Conservation (phyloP, 35 echinoderm and acorn worm genomes). For the Heliocidaris erythrogramma region DNA sequence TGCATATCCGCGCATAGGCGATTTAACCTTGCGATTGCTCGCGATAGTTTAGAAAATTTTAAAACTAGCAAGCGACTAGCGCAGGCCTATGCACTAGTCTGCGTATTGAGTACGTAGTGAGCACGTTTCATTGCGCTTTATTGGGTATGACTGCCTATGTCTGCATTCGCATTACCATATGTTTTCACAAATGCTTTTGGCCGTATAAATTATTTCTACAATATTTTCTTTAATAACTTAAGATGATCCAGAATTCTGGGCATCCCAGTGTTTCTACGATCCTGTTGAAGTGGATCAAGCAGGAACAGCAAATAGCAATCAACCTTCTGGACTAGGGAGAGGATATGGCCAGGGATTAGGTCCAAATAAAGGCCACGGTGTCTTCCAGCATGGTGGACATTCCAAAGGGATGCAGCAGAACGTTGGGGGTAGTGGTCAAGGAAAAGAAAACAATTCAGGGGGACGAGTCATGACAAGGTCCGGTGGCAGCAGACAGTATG, state of each 20-base stretch:
- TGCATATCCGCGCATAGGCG: no score
- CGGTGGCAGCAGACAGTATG: background rate
- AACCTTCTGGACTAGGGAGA: background rate
- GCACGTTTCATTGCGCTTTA: no score
- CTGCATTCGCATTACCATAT: no score
- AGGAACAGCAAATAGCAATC: background rate
- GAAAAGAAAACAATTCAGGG: background rate
- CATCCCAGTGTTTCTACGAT: background rate
- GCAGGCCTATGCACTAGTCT: no score
- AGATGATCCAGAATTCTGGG: slow-evolving; percentile 47
- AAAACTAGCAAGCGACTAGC: no score
- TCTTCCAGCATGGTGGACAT: slow-evolving; percentile 12
- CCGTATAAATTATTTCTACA: background rate
- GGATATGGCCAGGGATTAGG: background rate
- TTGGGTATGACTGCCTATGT: no score
- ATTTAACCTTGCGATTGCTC: no score
- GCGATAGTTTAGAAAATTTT: no score
- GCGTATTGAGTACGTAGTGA: no score
- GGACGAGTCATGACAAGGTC: slow-evolving; percentile 27
- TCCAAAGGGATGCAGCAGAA: background rate
- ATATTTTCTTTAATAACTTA: background rate
- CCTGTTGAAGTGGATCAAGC: background rate
- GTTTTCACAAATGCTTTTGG: no score
- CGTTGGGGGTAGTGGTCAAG: background rate
- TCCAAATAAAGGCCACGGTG: background rate